A percentile compares a stretch with the other conserved stretches of the same genome.
Conservation (phyloP, 2,888 invertebrate species). For the Drosophila villosipedis region DNA sequence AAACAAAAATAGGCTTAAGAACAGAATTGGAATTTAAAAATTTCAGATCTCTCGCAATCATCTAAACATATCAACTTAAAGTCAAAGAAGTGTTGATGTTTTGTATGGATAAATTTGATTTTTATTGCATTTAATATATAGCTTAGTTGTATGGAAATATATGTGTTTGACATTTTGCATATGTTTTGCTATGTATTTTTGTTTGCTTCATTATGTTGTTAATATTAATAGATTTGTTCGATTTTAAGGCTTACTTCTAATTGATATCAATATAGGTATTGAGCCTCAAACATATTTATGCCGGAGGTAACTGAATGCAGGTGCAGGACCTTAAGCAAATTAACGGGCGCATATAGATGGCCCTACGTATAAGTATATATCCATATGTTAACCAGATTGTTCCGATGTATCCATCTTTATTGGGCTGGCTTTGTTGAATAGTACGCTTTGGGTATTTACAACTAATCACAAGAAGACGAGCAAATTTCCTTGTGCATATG, state of each 20-base stretch:
- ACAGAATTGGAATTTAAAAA: background rate
- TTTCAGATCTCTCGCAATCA: background rate
- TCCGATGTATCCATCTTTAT: conserved; percentile 33
- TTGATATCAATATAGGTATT: conserved; percentile 39
- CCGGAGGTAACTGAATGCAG: conserved; percentile 31
- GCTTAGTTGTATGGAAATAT: conserved; percentile 64
- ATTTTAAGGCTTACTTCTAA: conserved; percentile 45
- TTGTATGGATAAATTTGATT: conserved; percentile 59
- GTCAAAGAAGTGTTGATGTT: background rate
- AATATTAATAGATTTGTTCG: conserved; percentile 48
- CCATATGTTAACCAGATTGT: conserved; percentile 23
- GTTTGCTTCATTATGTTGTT: conserved; percentile 37
- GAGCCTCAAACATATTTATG: conserved; percentile 38
- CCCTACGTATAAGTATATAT: conserved; percentile 37
- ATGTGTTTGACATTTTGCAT: conserved; percentile 37
- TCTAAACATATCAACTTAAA: background rate
- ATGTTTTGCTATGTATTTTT: conserved; percentile 29
- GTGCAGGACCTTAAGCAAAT: conserved; percentile 27
- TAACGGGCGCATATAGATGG: background rate
- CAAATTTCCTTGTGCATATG: conserved; percentile 49
- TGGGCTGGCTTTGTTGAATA: conserved; percentile 43
- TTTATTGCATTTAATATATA: conserved; percentile 68
- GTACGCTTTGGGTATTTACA: conserved; percentile 67
- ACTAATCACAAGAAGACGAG: conserved; percentile 74
- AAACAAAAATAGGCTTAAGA: too few species aligned